phyloP scores from a whole-genome alignment of 2,113 vertebrate genomes.

The Ondatra zibethicus region DNA sequence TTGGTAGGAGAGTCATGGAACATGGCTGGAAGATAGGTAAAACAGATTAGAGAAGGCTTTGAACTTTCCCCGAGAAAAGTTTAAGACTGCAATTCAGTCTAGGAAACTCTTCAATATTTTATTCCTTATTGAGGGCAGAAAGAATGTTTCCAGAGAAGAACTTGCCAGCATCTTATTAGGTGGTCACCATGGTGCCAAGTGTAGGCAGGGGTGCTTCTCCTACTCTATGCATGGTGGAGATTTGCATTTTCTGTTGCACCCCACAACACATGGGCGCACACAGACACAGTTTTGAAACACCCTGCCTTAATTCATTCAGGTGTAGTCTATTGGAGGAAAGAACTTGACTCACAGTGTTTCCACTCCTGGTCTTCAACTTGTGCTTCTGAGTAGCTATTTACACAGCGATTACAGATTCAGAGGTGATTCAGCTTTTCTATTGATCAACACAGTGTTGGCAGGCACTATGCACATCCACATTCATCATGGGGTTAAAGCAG shows the following conservation, averaged over 20 bases:
- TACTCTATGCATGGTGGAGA: rapidly evolving
- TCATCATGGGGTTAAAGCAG: not conserved
- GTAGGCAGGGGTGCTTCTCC: not conserved
- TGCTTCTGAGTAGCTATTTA: not conserved
- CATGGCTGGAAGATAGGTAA: rapidly evolving
- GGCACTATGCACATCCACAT: not conserved
- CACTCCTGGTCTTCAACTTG: not conserved
- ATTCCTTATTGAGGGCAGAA: not conserved
- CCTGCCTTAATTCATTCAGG: not conserved
- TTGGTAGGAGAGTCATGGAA: too few species aligned
- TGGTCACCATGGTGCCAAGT: not conserved
- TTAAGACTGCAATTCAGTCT: not conserved
- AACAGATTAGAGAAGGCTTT: not conserved
- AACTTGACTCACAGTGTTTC: not conserved
- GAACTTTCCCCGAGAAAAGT: not conserved
- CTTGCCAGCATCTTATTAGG: not conserved
- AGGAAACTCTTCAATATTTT: not conserved
- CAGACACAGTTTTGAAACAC: not conserved
- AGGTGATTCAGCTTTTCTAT: constrained; percentile 37
- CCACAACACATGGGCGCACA: not conserved
- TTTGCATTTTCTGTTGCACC: not conserved
- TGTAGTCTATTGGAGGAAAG: not conserved
- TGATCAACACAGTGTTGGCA: not conserved
- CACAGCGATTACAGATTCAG: constrained; percentile 23
- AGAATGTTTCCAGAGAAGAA: not conserved